phyloP scores from a whole-genome alignment of 1,140 invertebrate genomes.

The Tachypleus tridentatus region DNA sequence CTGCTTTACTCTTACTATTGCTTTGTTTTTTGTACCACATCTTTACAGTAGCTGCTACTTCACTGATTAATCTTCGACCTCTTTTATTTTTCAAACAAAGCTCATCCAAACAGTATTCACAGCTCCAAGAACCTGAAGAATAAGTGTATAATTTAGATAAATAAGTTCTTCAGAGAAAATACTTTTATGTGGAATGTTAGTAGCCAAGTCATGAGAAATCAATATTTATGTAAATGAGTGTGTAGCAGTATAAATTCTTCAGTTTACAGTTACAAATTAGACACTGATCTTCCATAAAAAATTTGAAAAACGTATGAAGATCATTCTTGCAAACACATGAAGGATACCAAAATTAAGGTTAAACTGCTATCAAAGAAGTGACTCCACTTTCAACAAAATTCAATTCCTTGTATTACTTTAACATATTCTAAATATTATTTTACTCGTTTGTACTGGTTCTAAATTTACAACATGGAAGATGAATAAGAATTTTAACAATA shows the following conservation, averaged over 20 bases:
- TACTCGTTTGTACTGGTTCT: not conserved
- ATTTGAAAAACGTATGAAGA: too few species aligned
- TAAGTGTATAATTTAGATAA: not conserved
- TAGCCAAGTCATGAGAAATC: not conserved
- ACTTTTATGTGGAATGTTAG: not conserved
- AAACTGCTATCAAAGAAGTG: too few species aligned
- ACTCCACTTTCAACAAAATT: too few species aligned
- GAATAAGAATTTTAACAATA: too few species aligned
- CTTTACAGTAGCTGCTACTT: constrained; percentile 17
- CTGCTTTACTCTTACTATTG: constrained; percentile 22
- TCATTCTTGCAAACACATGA: too few species aligned
- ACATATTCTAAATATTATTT: constrained; percentile 9
- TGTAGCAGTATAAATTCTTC: not conserved
- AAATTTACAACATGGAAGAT: too few species aligned
- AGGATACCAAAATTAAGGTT: too few species aligned
- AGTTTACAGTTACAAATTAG: not conserved
- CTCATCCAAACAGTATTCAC: not conserved
- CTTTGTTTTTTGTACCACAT: constrained; percentile 25
- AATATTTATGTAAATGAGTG: not conserved
- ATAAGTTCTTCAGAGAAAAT: not conserved
- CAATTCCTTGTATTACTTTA: constrained; percentile 8
- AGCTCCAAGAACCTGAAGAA: not conserved
- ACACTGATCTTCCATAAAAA: too few species aligned
- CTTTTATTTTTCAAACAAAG: not conserved
- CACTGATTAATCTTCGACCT: not conserved